Percentiles rank a stretch among this genome's conserved stretches.
Conservation (phyloP, 1,140 invertebrate genomes). For the Notospermus geniculatus region DNA sequence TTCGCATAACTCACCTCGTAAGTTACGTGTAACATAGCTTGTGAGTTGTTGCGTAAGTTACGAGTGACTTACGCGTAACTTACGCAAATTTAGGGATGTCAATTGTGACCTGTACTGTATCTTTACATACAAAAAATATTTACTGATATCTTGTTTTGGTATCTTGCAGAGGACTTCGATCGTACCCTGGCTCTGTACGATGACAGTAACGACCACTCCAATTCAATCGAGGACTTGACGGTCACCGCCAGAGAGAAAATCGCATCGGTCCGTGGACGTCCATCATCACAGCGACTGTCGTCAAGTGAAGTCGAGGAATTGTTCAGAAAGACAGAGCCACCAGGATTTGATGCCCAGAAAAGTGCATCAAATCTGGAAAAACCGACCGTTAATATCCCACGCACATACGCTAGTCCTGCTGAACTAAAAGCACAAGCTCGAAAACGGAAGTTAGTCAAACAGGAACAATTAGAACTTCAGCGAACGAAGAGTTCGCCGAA, state of each 20-base stretch:
- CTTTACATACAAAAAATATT: too few relatives aligned
- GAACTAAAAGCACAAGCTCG: conserved; percentile 38
- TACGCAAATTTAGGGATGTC: too few relatives aligned
- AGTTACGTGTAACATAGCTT: too few relatives aligned
- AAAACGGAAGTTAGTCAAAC: conserved; percentile 27
- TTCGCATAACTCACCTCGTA: too few relatives aligned
- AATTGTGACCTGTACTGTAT: too few relatives aligned
- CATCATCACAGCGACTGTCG: conserved; percentile 41
- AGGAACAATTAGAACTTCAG: conserved; percentile 26
- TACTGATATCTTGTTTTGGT: conserved; percentile 19
- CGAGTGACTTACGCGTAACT: too few relatives aligned
- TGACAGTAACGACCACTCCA: conserved; percentile 11
- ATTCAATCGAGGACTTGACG: conserved; percentile 9
- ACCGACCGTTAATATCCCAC: background rate
- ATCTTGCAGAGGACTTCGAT: conserved; percentile 45
- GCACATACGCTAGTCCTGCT: conserved; percentile 35
- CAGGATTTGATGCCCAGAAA: conserved; percentile 27
- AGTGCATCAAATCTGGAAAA: conserved; percentile 6
- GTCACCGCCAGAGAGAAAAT: conserved; percentile 34
- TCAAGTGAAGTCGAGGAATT: conserved; percentile 27
- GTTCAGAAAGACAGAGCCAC: background rate
- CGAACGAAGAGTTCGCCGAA: conserved; percentile 44
- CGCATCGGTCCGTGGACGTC: conserved; percentile 47
- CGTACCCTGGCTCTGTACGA: conserved; percentile 42
- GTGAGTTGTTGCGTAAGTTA: too few relatives aligned